Evolutionary conservation across 2,888 invertebrate species (phyloP), one percentile per base, ranked within the genome.

Genomic region (Azorinus chamasolen): DNA sequence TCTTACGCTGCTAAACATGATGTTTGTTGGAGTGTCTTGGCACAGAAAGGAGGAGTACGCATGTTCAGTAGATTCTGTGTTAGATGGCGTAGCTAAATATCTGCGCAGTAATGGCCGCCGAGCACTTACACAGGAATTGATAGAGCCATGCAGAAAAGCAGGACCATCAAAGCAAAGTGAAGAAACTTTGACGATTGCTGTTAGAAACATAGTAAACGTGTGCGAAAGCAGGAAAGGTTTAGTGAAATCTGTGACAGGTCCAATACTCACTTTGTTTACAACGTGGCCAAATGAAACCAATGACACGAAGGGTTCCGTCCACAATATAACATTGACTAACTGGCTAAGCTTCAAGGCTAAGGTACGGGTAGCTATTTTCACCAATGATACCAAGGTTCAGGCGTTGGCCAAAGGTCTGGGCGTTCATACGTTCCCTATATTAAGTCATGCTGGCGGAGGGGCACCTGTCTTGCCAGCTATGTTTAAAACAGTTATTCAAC

Each of bases 401-500:
- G 46, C 43, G 2, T 24, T 81, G 53, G 69, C 76, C 1, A 50
- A 59, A 14, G 12, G 55, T 20, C 46, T 62, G 41, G 85, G 85
- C 43, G 82, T 78, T 59, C 20, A 61, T 24, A 63, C 65, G 0
- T 65, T 82, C 24, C 83, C 83, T 2, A 75, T 87, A 16, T 54
- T 72, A 14, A 66, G 71, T 22, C 77, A 77, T 18, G 74, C 73
- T 0, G 82, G 83, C 0, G 84, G 80, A 16, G 83, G 84, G 0
- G 73, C 83, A 12, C 90, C 90, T 0, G 81, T 90, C 14, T 51
- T 90, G 41, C 84, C 82, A 50, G 58, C 82, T 41, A 89, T 90
- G 90, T 90, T 87, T 71, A 69, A 82, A 46, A 81, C 85, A 16
- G 85, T 85, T 10, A 79, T 78, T 54, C 46, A 70, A 27, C 63